Percentiles rank a stretch among this genome's conserved stretches.
Conservation (phyloP, 2,797 vertebrate species). For the Sebastes matsubarae region DNA sequence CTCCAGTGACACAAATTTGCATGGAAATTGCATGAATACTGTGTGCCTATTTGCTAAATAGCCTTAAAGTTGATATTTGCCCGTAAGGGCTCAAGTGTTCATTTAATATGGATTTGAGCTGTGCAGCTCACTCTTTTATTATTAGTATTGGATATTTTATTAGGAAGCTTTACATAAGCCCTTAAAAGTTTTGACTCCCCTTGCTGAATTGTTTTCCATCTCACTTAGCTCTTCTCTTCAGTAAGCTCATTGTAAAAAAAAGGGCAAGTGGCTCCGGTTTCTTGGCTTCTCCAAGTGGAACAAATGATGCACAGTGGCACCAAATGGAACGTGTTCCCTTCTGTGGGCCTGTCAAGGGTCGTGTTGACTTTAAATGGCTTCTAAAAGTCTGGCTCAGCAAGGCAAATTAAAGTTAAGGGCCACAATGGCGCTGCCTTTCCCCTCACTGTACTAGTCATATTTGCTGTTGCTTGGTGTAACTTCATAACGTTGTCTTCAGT, state of each 20-base stretch:
- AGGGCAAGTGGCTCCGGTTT: constrained; percentile 27
- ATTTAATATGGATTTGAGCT: constrained; percentile 55
- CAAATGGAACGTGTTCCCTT: constrained; percentile 41
- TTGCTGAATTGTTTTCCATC: constrained; percentile 57
- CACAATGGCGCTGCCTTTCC: constrained; percentile 1
- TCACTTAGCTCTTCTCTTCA: constrained; percentile 34
- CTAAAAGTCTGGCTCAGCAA: constrained; percentile 22
- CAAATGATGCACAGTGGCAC: constrained; percentile 58
- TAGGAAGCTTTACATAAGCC: constrained; percentile 52
- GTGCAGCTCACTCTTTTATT: constrained; percentile 43
- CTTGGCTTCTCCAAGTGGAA: constrained; percentile 64
- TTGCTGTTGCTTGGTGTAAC: background rate
- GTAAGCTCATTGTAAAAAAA: constrained; percentile 26
- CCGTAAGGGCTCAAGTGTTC: constrained; percentile 4
- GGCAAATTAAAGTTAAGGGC: constrained; percentile 24
- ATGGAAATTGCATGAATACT: constrained; percentile 61
- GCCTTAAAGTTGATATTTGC: constrained; percentile 47
- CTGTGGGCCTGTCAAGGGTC: constrained; percentile 24
- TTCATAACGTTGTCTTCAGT: background rate
- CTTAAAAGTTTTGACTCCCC: constrained; percentile 48
- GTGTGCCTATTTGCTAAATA: constrained; percentile 57
- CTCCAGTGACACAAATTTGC: constrained; percentile 53
- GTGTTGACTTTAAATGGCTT: constrained; percentile 41
- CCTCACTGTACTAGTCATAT: background rate
- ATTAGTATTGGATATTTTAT: constrained; percentile 59